A percentile compares a stretch with the other conserved stretches of the same genome.
phyloP scores from a whole-genome alignment of 2,888 invertebrate genomes.

The Aelia acuminata region DNA sequence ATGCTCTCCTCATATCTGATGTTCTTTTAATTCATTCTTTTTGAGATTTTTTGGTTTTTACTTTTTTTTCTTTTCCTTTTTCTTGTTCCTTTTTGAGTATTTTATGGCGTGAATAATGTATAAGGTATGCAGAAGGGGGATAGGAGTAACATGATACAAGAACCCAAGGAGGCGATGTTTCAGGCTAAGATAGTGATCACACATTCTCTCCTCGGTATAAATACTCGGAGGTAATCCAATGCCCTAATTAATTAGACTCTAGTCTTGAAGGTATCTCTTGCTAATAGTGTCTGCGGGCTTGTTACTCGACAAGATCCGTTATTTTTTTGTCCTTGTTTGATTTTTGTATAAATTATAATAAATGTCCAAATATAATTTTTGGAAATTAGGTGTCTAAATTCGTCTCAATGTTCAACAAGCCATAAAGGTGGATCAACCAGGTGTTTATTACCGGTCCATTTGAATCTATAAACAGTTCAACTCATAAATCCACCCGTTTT shows the following conservation, averaged over 20 bases:
- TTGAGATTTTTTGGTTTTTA: too few species aligned
- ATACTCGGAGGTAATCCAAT: conserved; percentile 1
- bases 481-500: too few species aligned
- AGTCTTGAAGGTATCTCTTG: neutral
- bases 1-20: neutral
- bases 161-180: neutral
- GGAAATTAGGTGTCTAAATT: neutral
- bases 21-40: conserved; percentile 16
- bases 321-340: neutral
- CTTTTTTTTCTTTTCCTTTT: neutral
- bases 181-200: neutral
- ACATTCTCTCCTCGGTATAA: conserved; percentile 11
- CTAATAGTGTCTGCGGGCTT: neutral
- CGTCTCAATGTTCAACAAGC: neutral
- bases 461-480: neutral
- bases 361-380: neutral
- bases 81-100: neutral
- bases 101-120: conserved; percentile 41
- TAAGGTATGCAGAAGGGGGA: neutral
- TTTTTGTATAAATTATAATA: neutral
- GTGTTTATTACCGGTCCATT: neutral
- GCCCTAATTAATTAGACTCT: conserved; percentile 27
- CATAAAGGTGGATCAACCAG: neutral
- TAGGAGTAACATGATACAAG: conserved; percentile 23
- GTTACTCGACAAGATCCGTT: neutral